phyloP scores from a whole-genome alignment of 2,797 vertebrate species.

The Pachyuromys duprasi region DNA sequence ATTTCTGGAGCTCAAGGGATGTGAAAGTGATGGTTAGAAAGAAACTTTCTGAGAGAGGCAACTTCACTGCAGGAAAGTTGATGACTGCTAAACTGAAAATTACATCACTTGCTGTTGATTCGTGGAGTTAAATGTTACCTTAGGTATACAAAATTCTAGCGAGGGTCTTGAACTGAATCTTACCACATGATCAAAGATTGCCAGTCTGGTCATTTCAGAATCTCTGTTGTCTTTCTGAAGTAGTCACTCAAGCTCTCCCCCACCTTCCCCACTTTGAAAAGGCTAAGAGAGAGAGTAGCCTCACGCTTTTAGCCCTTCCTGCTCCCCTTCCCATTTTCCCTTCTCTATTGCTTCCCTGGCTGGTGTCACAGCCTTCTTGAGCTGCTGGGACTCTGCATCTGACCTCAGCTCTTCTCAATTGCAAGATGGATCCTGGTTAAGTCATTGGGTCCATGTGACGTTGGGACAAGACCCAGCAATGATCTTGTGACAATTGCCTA shows the following conservation, averaged over 20 bases:
- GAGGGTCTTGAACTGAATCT: neutral
- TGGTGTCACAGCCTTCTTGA: neutral
- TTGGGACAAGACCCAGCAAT: neutral
- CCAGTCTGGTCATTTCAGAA: neutral
- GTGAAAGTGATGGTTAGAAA: neutral
- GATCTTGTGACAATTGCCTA: neutral
- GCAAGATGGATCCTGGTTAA: neutral
- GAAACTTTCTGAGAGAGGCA: neutral
- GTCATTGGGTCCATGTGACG: neutral
- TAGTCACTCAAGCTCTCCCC: neutral
- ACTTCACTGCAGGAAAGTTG: neutral
- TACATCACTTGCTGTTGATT: neutral
- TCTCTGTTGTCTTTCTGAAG: neutral
- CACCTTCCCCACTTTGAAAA: neutral
- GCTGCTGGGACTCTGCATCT: neutral
- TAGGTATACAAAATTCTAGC: neutral
- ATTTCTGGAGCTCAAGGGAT: neutral
- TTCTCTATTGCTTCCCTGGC: neutral
- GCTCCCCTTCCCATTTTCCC: fast-evolving
- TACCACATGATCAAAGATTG: neutral
- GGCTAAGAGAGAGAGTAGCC: neutral
- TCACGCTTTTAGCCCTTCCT: fast-evolving
- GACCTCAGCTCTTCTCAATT: neutral
- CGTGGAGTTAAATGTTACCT: neutral
- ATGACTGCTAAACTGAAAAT: neutral